These are phyloP conservation scores for Tinea trinotella DNA, from an alignment of 2,888 invertebrate genomes.

Conservation along the genomic window DNA sequence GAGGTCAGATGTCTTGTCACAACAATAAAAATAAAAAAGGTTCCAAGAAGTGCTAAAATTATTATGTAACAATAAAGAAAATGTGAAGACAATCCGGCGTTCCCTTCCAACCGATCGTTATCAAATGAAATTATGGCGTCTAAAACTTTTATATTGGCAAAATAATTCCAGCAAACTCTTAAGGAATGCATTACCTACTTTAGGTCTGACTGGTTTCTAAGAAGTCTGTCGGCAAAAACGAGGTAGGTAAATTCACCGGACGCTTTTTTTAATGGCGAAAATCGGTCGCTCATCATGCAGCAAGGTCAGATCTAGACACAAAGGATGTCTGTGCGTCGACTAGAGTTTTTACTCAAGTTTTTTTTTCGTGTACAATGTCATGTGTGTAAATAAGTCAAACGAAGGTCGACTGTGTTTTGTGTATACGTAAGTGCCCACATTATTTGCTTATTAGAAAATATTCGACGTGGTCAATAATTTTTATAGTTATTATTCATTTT, in stretches of 20 bases:
- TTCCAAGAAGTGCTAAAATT: constrained; percentile 2
- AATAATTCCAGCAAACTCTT: constrained; percentile 21
- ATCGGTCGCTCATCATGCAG: constrained; percentile 61
- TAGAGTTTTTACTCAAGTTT: constrained; percentile 47
- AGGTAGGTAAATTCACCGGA: constrained; percentile 69
- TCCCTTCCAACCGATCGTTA: constrained; percentile 39
- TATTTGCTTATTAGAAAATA: neutral
- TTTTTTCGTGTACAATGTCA: constrained; percentile 56
- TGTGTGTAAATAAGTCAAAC: constrained; percentile 53
- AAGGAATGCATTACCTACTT: constrained; percentile 54
- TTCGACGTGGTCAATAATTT: too few relatives aligned
- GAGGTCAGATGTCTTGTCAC: too few relatives aligned
- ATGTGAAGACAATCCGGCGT: neutral
- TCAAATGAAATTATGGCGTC: constrained; percentile 61
- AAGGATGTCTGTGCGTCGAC: constrained; percentile 49
- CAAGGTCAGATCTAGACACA: constrained; percentile 67
- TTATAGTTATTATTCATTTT: too few relatives aligned
- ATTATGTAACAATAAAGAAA: constrained; percentile 6
- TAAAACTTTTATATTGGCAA: constrained; percentile 35
- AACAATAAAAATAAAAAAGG: neutral
- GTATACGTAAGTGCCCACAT: neutral
- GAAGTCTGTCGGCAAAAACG: constrained; percentile 51
- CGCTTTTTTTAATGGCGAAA: constrained; percentile 49
- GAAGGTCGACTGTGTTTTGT: constrained; percentile 43
- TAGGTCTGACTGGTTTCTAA: constrained; percentile 46